These are phyloP conservation scores for Rhorus exstirpatorius DNA, from an alignment of 2,888 invertebrate species.

Conservation along the genomic window DNA sequence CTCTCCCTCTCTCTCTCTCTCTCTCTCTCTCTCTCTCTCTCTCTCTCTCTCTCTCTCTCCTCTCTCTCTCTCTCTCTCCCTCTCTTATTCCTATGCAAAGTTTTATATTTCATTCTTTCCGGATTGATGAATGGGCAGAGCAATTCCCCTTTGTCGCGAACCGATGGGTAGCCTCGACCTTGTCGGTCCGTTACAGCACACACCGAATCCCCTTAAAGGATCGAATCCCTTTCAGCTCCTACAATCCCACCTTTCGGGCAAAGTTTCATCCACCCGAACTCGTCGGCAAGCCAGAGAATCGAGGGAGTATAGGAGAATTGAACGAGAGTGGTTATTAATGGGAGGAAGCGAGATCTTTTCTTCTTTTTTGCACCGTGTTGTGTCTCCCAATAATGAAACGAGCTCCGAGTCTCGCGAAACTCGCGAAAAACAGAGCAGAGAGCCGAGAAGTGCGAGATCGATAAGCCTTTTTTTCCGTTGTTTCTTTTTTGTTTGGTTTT, in stretches of 20 bases:
- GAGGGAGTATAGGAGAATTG: slow-evolving; percentile 31
- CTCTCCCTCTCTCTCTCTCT: slow-evolving; percentile 5
- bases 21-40: slow-evolving; percentile 7
- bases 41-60: background rate
- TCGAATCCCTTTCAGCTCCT: slow-evolving; percentile 20
- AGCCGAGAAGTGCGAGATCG: slow-evolving; percentile 19
- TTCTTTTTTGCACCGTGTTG: slow-evolving; percentile 55
- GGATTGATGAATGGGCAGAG: slow-evolving; percentile 73
- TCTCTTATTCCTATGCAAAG: slow-evolving; percentile 14
- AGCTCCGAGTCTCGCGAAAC: slow-evolving; percentile 20
- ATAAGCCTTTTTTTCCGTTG: slow-evolving; percentile 35
- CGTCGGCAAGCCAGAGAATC: slow-evolving; percentile 32
- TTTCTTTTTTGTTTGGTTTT: background rate
- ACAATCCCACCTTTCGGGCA: background rate
- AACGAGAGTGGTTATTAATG: slow-evolving; percentile 68
- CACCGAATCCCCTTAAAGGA: slow-evolving; percentile 43
- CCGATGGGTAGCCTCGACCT: slow-evolving; percentile 67
- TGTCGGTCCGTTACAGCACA: slow-evolving; percentile 57
- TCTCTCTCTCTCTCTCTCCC: slow-evolving; percentile 2
- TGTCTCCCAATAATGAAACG: slow-evolving; percentile 40
- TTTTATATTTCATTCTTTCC: slow-evolving; percentile 70
- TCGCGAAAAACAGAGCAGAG: too few relatives aligned
- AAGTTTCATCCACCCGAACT: slow-evolving; percentile 52
- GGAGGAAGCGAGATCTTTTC: slow-evolving; percentile 45
- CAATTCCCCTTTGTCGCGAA: slow-evolving; percentile 70